Evolutionary conservation across 2,797 vertebrate genomes (phyloP), one percentile per base, ranked within the genome.

Genomic region (Sebastes aleutianus): DNA sequence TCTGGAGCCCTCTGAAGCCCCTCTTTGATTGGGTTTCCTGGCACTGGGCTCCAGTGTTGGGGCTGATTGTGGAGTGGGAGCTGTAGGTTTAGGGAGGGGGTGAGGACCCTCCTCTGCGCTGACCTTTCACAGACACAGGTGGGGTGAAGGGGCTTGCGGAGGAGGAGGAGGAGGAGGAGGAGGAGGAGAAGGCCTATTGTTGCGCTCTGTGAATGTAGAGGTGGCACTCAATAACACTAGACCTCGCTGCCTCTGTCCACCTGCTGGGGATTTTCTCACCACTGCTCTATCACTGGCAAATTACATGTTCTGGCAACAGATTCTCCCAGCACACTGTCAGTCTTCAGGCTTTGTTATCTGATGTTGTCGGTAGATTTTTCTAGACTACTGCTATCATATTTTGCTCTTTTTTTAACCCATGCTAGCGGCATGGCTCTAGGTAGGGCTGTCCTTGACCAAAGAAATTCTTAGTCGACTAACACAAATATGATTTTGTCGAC

Each of bases 21-120:
- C 78, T 89, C 90, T 95, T 94, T 95, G 94, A 95, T 95, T 93
- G 91, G 83, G 90, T 92, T 95, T 94, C 86, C 92, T 94, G 91
- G 88, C 88, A 74, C 77, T 84, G 86, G 77, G 82, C 65, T 89
- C 78, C 85, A 88, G 88, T 87, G 78, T 91, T 91, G 85, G 86
- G 90, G 85, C 89, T 86, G 93, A 90, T 87, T 86, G 90, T 89
- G 63, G 72, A 87, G 87, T 86, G 86, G 88, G 87, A 89, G 87
- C 80, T 86, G 88, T 79, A 82, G 88, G 84, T 88, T 79, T 31
- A 56, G 61, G 74, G 77, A 58, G 88, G 87, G 77, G 78, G 79
- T 29, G 82, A 79, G 82, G 95, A 91, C 93, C 94, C 95, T 94
- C 93, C 92, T 94, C 92, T 77, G 83, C 16, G 68, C 81, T 89